These are phyloP conservation scores for Planococcus citri DNA, from an alignment of 1,140 invertebrate genomes.

Conservation along the genomic window DNA sequence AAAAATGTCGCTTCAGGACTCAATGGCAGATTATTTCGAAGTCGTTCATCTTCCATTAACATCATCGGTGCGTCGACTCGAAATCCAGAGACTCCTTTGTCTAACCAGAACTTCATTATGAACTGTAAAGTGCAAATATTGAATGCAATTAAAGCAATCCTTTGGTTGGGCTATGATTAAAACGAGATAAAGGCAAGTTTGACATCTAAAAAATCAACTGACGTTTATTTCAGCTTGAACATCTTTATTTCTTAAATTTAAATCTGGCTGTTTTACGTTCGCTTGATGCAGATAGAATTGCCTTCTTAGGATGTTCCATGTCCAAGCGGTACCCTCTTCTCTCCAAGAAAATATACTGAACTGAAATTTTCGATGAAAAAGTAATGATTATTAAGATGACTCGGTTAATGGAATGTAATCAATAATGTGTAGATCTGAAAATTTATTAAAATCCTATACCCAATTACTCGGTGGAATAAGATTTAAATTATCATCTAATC, in stretches of 20 bases:
- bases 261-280: constrained; percentile 52
- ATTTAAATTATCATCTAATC: constrained; percentile 29
- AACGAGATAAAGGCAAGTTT: no score
- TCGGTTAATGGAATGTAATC: constrained; percentile 33
- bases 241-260: constrained; percentile 51
- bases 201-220: no score
- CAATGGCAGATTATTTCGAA: constrained; percentile 31
- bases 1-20: no score
- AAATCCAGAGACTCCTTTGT: constrained; percentile 55
- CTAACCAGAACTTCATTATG: constrained; percentile 47
- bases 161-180: no score
- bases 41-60: constrained; percentile 36
- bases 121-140: no score
- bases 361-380: no score
- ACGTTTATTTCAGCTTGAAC: constrained; percentile 50
- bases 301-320: no score
- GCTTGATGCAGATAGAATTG: constrained; percentile 67
- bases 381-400: no score
- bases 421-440: background rate
- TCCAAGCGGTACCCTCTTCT: constrained; percentile 47
- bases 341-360: constrained; percentile 41
- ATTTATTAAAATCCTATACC: constrained; percentile 42
- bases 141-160: no score
- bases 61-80: constrained; percentile 45
- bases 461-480: constrained; percentile 59